Base-by-base conservation (phyloP, 2,888 invertebrate genomes). In the Pristionchus maxplancki region DNA sequence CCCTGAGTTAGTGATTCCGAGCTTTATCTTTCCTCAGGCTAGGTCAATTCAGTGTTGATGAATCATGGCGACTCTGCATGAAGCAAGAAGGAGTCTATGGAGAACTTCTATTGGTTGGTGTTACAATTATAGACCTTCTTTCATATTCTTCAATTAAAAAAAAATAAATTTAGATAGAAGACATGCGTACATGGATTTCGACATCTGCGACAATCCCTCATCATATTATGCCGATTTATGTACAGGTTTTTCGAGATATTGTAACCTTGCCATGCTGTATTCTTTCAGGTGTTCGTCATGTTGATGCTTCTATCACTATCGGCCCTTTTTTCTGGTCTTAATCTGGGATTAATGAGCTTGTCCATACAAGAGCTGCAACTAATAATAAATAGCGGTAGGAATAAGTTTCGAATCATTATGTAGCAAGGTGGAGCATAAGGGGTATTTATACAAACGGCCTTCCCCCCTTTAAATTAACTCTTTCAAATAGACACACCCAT, bases 261-360 rank as follows among this genome's bases (percentile, higher is more conserved):
- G 48, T n/a, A 4, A 44, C 44, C 48, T 31, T 50, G 13, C 20
- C 0, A 82, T 50, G 6, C 3, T 31, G 28, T 37, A 13, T 4
- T 28, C 11, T 50, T 58, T 24, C 1, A 87, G 87, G 62, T 81
- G 11, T 71, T 62, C 0, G 96, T 97, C 28, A 97, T 97, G 88
- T 89, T 96, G 17, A 62, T 95, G 24, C 97, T 99, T 91, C 96
- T 99, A 74, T 95, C 96, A 91, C 97, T 99, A 93, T 99, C 99
- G 0, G 97, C 98, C 0, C 95, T 99, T 1, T 99, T 99, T 95
- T 98, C 98, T 88, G 99, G 99, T 0, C 96, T 99, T 53, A 99
- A 99, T 95, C 96, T 99, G 58, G 96, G 99, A 0, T 96, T 99
- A 31, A 98, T 99, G 98, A 97, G 99, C 0, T 95, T 99, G 94